Base-by-base conservation (phyloP, 2,888 invertebrate species). In the Syritta pipiens region DNA sequence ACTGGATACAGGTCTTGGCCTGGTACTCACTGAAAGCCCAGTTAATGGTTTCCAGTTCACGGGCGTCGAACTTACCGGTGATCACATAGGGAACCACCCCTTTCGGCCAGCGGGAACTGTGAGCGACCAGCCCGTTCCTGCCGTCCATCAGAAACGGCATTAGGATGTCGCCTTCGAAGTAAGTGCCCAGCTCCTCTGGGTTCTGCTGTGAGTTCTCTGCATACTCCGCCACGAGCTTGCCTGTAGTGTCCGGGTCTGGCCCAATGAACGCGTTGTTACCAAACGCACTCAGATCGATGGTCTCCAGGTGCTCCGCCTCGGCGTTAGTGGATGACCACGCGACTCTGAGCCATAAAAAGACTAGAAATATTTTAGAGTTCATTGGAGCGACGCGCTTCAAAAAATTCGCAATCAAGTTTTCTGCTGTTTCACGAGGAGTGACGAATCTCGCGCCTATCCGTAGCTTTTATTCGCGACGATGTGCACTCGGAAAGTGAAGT, bases 181-280 rank as follows among this genome's bases (percentile, higher is more conserved):
- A 95, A 10, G 91, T 91, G 0, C 95, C 94, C 83, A 93, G 86
- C 85, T 95, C 95, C 85, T 95, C 95, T 0, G 95, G 94, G 85
- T 95, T 95, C 81, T 91, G 89, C 0, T 35, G 24, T 1, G 74
- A 83, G 19, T 77, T 17, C 2, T 7, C 37, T 14, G 51, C 60
- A n/a, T 81, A 67, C 1, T 72, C 74, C 0, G 77, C 82, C 0
- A 85, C 82, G 30, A 83, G 37, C 2, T 46, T 53, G 0, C 84
- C 84, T 0, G 83, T 84, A 0, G 51, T 82, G 74, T 85, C 84
- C 12, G 86, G 89, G 10, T 89, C 90, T 1, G 92, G 92, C 0
- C 7, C 37, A 37, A 37, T 37, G 37, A 37, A 37, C 37, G 37
- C 37, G 9, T 17, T 37, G 37, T 17, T 37, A 3, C 14, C 37